Evolutionary conservation across 2,888 invertebrate genomes (phyloP), one percentile per base, ranked within the genome.

Genomic region (Agonopterix subpropinquella): DNA sequence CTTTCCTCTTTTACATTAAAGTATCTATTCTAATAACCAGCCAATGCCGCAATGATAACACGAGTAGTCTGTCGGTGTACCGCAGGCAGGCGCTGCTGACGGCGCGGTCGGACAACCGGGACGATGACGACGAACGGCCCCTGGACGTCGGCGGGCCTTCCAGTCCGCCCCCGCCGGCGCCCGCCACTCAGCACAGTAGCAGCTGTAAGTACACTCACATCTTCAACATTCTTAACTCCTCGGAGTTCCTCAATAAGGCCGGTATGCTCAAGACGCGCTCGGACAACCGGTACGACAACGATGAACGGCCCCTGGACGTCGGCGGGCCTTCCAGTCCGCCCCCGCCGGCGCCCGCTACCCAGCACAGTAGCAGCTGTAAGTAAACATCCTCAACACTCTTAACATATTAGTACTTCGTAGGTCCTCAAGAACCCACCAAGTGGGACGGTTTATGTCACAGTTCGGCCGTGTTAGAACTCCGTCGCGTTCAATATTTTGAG

Each of bases 91-190:
- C 95, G 67, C 80, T 92, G 90, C 77, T 92, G 90, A 94, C 95
- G 83, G 94, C 95, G 84, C 90, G 77, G 11, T 89, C 92, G 61
- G 89, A 92, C 85, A 62, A 90, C 72, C 80, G 92, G 58, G 89
- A 92, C 63, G 95, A 95, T 57, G 96, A 96, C 62, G 96, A 96
- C 53, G 96, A 96, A 77, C 92, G 94, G 67, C 90, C 94, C 28
- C 84, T 96, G 70, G 96, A 96, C 79, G 96, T 96, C 18, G 96
- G 96, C 0, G 96, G 96, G 0, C 96, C 95, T 36, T 92, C 95
- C 47, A 95, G 96, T 67, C 94, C 94, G 61, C 95, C 95, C 8
- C 91, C 94, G 43, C 91, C 94, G 8, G 82, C 91, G 53, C 78
- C 80, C 48, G 72, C 87, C 15, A 72, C 80, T 49, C 78, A 75